phyloP scores from a whole-genome alignment of 2,797 vertebrate genomes.

The Pyrrhura leucotis region DNA sequence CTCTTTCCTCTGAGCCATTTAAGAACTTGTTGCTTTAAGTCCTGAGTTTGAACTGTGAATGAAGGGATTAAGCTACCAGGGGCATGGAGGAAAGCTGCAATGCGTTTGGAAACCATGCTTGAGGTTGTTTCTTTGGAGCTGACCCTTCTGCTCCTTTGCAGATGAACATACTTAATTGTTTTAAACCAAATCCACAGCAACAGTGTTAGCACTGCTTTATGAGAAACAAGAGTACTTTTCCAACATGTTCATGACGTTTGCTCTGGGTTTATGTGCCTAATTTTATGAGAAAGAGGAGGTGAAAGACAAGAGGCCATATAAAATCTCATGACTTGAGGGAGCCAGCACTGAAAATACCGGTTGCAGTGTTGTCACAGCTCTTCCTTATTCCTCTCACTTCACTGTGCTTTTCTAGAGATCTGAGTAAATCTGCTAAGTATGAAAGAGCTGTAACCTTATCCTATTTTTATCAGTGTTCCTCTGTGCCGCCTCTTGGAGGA shows the following conservation, averaged over 20 bases:
- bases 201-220: not conserved
- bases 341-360: not conserved
- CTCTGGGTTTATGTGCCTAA: not conserved
- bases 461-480: rapidly evolving
- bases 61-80: not conserved
- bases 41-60: not conserved
- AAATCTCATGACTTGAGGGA: not conserved
- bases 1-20: not conserved
- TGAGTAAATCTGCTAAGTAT: not conserved
- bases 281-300: not conserved
- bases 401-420: not conserved
- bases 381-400: not conserved
- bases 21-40: not conserved
- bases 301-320: not conserved
- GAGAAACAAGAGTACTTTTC: not conserved
- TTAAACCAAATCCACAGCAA: not conserved
- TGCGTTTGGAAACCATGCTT: not conserved
- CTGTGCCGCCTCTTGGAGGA: not conserved
- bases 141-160: not conserved
- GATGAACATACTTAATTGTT: not conserved
- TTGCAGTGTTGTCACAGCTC: too few relatives aligned
- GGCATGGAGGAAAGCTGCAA: not conserved
- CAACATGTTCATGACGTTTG: too few relatives aligned
- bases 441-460: too few relatives aligned
- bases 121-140: not conserved